Evolutionary conservation across 2,797 vertebrate genomes (phyloP), one percentile per base, ranked within the genome.

Genomic region (Acrossocheilus fasciatus): DNA sequence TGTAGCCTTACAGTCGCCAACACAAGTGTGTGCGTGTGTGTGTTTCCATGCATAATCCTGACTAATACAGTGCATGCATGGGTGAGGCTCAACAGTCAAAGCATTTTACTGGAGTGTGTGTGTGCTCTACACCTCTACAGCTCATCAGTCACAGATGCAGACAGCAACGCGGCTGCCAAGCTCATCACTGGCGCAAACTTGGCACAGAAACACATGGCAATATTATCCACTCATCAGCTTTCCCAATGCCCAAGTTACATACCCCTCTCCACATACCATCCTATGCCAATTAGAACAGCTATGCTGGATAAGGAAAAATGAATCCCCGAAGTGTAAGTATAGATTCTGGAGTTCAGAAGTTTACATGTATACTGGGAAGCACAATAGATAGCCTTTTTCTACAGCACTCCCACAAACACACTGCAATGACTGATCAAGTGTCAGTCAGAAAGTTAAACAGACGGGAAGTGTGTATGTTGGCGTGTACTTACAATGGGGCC

Each of bases 1-100:
- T 52, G 82, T 74, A 84, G 82, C 23, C 82, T 84, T 68, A 75
- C 79, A 85, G 91, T 91, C 89, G 81, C 93, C 89, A 91, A 86
- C 66, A 89, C 86, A 89, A 86, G 54, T 80, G 89, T 90, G 83
- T 78, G 82, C 36, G 64, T 17, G 72, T 82, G 72, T 92, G 85
- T 84, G 70, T 92, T 86, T 90, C 50, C 47, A 79, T 64, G 54
- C 74, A 59, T 81, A 82, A 57, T 57, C 69, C 66, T 86, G 68
- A 64, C 64, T 81, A 68, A 73, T 72, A 85, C 84, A 73, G 20
- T 47, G 41, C 64, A 69, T 83, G 73, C 57, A 81, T 81, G 82
- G 69, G 82, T 59, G 72, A 76, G 82, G 43, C 59, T 85, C 23
- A 85, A 59, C 26, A 26, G 50, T 85, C 66, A 79, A 62, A 57